These are phyloP conservation scores for Sebastes taczanowskii DNA, from an alignment of 2,797 vertebrate species.

Conservation along the genomic window DNA sequence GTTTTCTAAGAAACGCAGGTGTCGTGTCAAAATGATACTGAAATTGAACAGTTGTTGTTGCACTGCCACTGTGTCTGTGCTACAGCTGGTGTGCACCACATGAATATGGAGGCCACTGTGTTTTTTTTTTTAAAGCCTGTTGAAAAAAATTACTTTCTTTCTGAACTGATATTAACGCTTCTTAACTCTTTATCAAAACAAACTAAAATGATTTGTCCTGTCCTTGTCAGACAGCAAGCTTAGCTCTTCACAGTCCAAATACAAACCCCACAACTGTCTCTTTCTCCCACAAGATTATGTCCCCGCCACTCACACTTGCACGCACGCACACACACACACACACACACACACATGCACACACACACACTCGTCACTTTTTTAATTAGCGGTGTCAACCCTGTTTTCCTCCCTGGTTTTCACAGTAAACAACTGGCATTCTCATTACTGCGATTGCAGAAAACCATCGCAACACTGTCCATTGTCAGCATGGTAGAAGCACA, in stretches of 20 bases:
- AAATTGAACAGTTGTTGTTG: neutral
- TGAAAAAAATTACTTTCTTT: neutral
- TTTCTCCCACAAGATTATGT: neutral
- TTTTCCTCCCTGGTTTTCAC: constrained; percentile 30
- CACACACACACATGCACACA: neutral
- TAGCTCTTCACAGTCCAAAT: neutral
- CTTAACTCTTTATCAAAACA: neutral
- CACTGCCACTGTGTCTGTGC: neutral
- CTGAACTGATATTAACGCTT: neutral
- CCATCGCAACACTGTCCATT: constrained; percentile 58
- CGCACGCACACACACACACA: too few relatives aligned
- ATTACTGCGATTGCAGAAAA: constrained; percentile 52
- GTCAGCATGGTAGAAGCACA: constrained; percentile 32
- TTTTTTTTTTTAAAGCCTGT: neutral
- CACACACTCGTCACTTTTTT: constrained; percentile 9
- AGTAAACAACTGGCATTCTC: constrained; percentile 44
- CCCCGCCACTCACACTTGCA: neutral
- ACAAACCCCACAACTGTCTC: neutral
- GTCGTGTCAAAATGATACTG: neutral
- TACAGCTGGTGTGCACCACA: neutral
- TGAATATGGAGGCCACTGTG: neutral
- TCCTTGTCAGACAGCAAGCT: neutral
- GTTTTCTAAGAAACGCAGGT: neutral
- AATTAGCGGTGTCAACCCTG: constrained; percentile 40
- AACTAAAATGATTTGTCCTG: constrained; percentile 4